phyloP scores from a whole-genome alignment of 2,113 vertebrate genomes.

The Macroglossus sobrinus region DNA sequence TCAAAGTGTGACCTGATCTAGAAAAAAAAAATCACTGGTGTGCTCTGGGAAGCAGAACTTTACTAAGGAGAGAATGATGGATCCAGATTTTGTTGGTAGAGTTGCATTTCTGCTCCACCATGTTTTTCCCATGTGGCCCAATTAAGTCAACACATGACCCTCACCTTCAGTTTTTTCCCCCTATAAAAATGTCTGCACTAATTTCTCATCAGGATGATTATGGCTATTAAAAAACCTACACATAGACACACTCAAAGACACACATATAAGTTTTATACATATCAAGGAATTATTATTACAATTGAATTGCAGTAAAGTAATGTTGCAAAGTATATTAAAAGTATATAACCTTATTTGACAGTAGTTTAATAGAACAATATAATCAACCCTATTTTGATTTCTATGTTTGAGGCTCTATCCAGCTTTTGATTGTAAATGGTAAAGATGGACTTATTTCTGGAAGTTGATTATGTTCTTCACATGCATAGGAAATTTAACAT shows the following conservation, averaged over 20 bases:
- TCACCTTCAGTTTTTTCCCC: neutral
- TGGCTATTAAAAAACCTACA: neutral
- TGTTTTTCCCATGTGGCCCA: too few relatives aligned
- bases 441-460: neutral
- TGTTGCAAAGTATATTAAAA: neutral
- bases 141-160: neutral
- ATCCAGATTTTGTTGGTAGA: accelerated
- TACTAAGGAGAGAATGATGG: neutral
- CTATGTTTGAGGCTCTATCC: neutral
- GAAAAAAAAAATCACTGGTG: neutral
- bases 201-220: neutral
- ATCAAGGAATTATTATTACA: neutral
- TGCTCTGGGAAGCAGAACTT: neutral
- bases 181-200: neutral
- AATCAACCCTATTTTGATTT: neutral
- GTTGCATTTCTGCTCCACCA: accelerated
- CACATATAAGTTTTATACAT: neutral
- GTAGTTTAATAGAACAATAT: neutral
- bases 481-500: neutral
- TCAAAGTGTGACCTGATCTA: neutral
- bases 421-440: neutral
- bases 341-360: neutral
- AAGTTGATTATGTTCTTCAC: neutral
- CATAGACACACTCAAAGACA: neutral
- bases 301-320: neutral